Evolutionary conservation across 2,113 vertebrate species (phyloP), one percentile per base, ranked within the genome.

Genomic region (Podarcis raffonei): DNA sequence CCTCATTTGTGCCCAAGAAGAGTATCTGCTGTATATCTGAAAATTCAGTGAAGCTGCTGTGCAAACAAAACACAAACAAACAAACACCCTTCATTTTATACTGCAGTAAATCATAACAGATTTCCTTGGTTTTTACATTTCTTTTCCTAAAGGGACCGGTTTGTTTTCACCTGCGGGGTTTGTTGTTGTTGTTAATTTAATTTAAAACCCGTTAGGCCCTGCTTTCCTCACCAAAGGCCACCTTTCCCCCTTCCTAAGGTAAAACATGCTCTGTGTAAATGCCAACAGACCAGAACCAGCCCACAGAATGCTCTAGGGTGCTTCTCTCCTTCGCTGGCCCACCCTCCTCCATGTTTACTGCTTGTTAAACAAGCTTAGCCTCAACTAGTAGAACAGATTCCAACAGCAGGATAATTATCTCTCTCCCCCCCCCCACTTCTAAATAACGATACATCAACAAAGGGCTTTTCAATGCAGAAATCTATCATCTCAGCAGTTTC

Each of bases 21-120:
- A 83, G 82, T 90, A 90, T 92, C 87, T 93, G 76, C 87, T 93
- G 79, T 71, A 69, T 91, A 76, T 84, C 93, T 89, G 88, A 91
- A 91, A 86, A 84, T 91, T 95, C 0, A 0, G 35, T 89, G 90
- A 79, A 75, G 53, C 37, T 89, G 42, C 65, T 89, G 68, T 92
- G 72, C 84, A 66, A 85, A 48, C 84, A 91, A 87, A 32, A 83
- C 11, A 53, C 48, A 53, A 53, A 11, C 48, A 48, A 48, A 42
- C 42, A 48, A 48, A 53, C 48, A 53, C 48, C 84, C 66, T 90
- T 93, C 89, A 53, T 88, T 92, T 89, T 84, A 92, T 86, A 32
- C 11, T 81, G 62, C 7, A 3, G 75, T 87, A 74, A 89, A 89
- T 87, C 59, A 68, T n/a, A 92, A 68, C 48, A 72, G 83, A 71